Evolutionary conservation across 1,140 invertebrate genomes (phyloP).

Genomic region (Drosophila persimilis): DNA sequence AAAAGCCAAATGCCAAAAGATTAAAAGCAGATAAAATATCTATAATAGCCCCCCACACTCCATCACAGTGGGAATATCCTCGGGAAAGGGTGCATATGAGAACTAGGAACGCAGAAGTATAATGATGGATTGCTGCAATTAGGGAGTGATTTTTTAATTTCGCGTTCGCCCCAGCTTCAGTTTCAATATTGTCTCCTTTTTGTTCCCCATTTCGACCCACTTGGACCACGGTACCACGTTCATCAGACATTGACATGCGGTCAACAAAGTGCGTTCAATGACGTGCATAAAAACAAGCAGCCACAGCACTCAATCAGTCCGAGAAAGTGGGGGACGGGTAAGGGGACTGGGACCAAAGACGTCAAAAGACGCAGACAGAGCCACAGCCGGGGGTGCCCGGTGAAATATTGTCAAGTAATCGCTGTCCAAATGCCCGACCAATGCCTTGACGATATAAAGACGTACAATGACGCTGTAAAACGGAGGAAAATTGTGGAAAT

Average conservation of each 20-base stretch:
- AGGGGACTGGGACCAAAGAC: conserved; percentile 34
- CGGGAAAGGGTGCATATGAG: conserved; percentile 13
- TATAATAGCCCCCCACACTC: conserved; percentile 58
- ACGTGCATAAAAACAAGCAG: conserved; percentile 72
- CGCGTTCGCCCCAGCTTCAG: neutral
- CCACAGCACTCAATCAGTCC: conserved; percentile 68
- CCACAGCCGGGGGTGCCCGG: neutral
- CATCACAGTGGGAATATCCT: conserved; percentile 17
- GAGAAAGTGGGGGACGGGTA: conserved; percentile 28
- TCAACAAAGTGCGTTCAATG: conserved; percentile 79
- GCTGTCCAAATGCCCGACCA: conserved; percentile 59
- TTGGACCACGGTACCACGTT: conserved; percentile 39
- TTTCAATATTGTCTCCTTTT: neutral
- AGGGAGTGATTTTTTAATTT: conserved; percentile 31
- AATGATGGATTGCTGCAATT: conserved; percentile 44
- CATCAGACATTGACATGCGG: conserved; percentile 72
- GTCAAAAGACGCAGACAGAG: conserved; percentile 12
- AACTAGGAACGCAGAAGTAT: neutral
- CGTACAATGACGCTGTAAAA: conserved; percentile 55
- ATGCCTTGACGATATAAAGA: conserved; percentile 58
- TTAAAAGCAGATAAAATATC: conserved; percentile 80
- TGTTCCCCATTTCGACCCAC: neutral
- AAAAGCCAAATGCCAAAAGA: conserved; percentile 78
- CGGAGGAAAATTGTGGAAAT: conserved; percentile 2
- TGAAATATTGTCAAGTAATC: conserved; percentile 80